Conservation (phyloP, 1,140 invertebrate genomes). For the Platyscapa corneri region DNA sequence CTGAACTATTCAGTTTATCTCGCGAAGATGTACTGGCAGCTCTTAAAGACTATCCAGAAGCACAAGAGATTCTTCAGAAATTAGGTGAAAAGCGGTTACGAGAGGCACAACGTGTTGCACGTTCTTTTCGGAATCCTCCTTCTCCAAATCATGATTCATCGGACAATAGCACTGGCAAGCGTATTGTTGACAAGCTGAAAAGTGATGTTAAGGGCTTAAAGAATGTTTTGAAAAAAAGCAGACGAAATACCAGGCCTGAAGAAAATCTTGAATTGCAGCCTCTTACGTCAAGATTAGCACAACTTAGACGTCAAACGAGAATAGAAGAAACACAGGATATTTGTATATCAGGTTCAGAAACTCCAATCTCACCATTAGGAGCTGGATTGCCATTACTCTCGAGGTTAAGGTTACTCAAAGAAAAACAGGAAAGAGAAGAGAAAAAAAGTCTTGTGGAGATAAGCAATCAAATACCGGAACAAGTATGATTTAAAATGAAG, state of each 20-base stretch:
- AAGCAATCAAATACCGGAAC: slow-evolving; percentile 58
- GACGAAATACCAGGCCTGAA: slow-evolving; percentile 74
- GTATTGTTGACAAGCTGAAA: slow-evolving; percentile 86
- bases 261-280: slow-evolving; percentile 73
- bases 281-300: slow-evolving; percentile 75
- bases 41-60: slow-evolving; percentile 97
- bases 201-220: slow-evolving; percentile 87
- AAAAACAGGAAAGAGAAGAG: slow-evolving; percentile 85
- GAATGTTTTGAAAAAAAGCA: slow-evolving; percentile 80
- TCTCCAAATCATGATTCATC: slow-evolving; percentile 76
- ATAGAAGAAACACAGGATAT: slow-evolving; percentile 65
- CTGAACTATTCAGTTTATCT: slow-evolving; percentile 95
- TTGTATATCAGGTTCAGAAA: slow-evolving; percentile 55
- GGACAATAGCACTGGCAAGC: slow-evolving; percentile 80
- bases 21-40: slow-evolving; percentile 95
- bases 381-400: slow-evolving; percentile 88
- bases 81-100: slow-evolving; percentile 90
- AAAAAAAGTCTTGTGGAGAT: slow-evolving; percentile 75
- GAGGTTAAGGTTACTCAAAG: slow-evolving; percentile 85
- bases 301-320: slow-evolving; percentile 63
- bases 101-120: slow-evolving; percentile 78
- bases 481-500: slow-evolving; percentile 20
- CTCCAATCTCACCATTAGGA: slow-evolving; percentile 80
- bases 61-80: slow-evolving; percentile 93
- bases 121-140: slow-evolving; percentile 52